These are phyloP conservation scores for Danaus melanippus DNA, from an alignment of 1,140 invertebrate species.

Conservation along the genomic window DNA sequence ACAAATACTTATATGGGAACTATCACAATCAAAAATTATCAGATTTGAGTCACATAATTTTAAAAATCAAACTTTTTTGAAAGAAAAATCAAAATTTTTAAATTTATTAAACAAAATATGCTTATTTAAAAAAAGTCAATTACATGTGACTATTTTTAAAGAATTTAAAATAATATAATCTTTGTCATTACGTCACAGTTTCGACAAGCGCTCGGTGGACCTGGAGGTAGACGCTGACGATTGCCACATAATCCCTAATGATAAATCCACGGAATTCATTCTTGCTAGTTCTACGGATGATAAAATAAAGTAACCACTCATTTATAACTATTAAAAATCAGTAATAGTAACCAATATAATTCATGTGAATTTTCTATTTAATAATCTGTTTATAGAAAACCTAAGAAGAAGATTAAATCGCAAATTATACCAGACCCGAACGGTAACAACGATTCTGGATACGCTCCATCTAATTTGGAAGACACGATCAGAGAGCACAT, in stretches of 20 bases:
- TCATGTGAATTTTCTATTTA: background rate
- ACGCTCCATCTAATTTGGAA: slow-evolving; percentile 79
- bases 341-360: background rate
- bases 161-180: too few relatives aligned
- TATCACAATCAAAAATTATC: too few relatives aligned
- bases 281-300: slow-evolving; percentile 87
- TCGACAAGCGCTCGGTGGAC: slow-evolving; percentile 59
- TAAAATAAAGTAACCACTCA: slow-evolving; percentile 75
- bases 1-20: too few relatives aligned
- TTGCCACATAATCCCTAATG: slow-evolving; percentile 89
- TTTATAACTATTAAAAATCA: background rate
- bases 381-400: slow-evolving; percentile 28
- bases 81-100: too few relatives aligned
- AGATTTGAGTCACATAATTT: too few relatives aligned
- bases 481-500: slow-evolving; percentile 60
- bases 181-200: slow-evolving; percentile 25
- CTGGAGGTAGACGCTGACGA: slow-evolving; percentile 76
- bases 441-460: slow-evolving; percentile 86
- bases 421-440: slow-evolving; percentile 77
- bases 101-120: too few relatives aligned
- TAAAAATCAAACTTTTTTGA: too few relatives aligned
- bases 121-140: too few relatives aligned
- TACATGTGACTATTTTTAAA: too few relatives aligned
- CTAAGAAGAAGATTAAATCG: slow-evolving; percentile 72
- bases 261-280: slow-evolving; percentile 91